Evolutionary conservation across 2,113 vertebrate species (phyloP), one percentile per base, ranked within the genome.

Genomic region (Pristiophorus japonicus): DNA sequence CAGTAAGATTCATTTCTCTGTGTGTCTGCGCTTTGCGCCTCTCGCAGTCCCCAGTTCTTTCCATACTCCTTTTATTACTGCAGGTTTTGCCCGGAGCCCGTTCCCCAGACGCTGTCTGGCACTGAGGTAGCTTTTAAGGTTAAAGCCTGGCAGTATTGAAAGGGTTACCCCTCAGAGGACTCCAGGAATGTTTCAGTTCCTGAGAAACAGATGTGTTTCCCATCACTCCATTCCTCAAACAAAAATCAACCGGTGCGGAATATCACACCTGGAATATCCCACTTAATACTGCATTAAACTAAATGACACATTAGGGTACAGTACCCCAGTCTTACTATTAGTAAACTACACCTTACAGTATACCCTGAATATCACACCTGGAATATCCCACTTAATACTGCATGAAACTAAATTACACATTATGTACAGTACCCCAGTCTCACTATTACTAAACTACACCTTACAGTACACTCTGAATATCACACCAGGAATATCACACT

Each of bases 151-250:
- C 66, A 51, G 93, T 70, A 45, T 47, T 70, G 65, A 47, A 70
- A 70, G 93, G 42, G 65, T 94, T 94, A 94, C 38, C 66, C 93
- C 65, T 66, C 4, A 0, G 38, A 66, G 91, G 59, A 93, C 20
- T 18, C 65, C 42, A 30, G 93, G 93, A 94, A 94, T 94, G 93
- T 94, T 70, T 70, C 93, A 94, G 42, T 14, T 51, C 66, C 93
- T 27, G 38, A 73, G 66, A 51, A 94, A 51, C 93, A 94, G 66
- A 94, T 94, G 93, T 51, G 63, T 94, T 67, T 70, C 93, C 65
- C 93, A 51, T 94, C 93, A 51, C 66, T 70, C 42, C 92, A 94
- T 24, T 42, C 38, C 24, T 42, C 66, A 70, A 70, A 30, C 27
- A 70, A 73, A 51, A 92, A 63, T n/a, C 88, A 34, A 91, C 12